Base-by-base conservation (phyloP, 2,888 invertebrate species). In the Tenthredo scrophulariae region DNA sequence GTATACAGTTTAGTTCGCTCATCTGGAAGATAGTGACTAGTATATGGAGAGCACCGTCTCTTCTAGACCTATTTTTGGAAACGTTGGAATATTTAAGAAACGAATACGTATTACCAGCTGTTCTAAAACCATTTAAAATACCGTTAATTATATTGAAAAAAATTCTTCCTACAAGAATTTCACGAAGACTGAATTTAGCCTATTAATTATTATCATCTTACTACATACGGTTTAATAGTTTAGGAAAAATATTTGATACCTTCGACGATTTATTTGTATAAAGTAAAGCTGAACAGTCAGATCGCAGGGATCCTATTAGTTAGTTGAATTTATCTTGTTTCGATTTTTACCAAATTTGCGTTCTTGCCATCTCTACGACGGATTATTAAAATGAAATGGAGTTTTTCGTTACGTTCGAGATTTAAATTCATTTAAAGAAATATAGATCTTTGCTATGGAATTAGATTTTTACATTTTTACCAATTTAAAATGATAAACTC, bases 21-120 rank as follows among this genome's bases (percentile, higher is more conserved):
- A 90, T 92, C 87, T 91, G 93, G 92, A 90, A 89, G 88, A 87
- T 90, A 86, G 87, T 92, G 86, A 86, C 87, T 89, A 89, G 65
- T 87, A 86, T 91, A 86, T 91, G 90, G 90, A 92, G 89, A 86
- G 89, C 88, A 54, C 90, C 91, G 77, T 89, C 90, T 83, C 86
- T 91, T 84, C 86, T 90, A 54, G 85, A 86, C 84, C 85, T 91
- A 67, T 86, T 91, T 86, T 87, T 88, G 85, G 87, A 89, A 33
- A 87, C 88, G 26, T 80, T 91, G 84, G 82, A 86, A 85, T 90
- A 88, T 86, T 85, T 91, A 58, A 90, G 88, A 87, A 88, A 88
- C 77, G 87, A 88, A 58, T 88, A 85, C 82, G 72, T 91, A 82
- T 67, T 92, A 75, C 90, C 90, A 84, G 85, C 89, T n/a, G 29